Base-by-base conservation (phyloP, 2,797 vertebrate genomes). In the Chelon labrosus region DNA sequence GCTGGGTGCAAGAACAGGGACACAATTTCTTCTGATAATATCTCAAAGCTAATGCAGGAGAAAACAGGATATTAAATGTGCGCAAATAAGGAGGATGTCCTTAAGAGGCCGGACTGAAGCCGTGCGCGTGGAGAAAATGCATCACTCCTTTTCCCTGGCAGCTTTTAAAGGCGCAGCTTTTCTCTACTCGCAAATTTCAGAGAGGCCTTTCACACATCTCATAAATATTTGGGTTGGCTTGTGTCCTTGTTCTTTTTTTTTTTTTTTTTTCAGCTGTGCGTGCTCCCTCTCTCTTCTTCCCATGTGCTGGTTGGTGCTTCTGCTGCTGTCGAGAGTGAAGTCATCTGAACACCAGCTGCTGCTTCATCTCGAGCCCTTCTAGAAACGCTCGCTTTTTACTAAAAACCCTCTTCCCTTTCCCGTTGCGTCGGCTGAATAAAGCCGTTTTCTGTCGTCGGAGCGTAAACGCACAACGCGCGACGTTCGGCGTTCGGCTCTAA, bases 221-320 rank as follows among this genome's bases (percentile, higher is more conserved):
- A 85, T 91, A 90, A 93, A 93, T 91, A 93, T 93, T 92, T 90
- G 82, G 82, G 44, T 89, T 90, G 75, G 85, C 88, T 83, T 1
- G 14, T 67, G 66, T 67, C 75, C 73, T 80, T 12, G 1, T 72
- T 78, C 55, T 52, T 73, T 71, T 31, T 31, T 31, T 31, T 31
- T 31, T 31, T 31, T 31, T 79, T 75, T 53, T 76, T 77, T 63
- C 72, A 70, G 72, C 60, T 71, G 56, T 55, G 57, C 52, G 65
- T 67, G 58, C 41, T 19, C 20, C 17, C 25, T 31, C 22, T 55
- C 22, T 61, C 47, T 62, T 61, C 47, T 62, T 61, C 38, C 55
- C 42, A 22, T 69, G 50, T 46, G 14, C 51, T 70, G 61, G 54
- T 67, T 75, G 62, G 58, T 78, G 67, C 66, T 64, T 70, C 74